A percentile compares a stretch with the other conserved stretches of the same genome.
phyloP scores from a whole-genome alignment of 1,140 invertebrate species.

The Pinna nobilis region DNA sequence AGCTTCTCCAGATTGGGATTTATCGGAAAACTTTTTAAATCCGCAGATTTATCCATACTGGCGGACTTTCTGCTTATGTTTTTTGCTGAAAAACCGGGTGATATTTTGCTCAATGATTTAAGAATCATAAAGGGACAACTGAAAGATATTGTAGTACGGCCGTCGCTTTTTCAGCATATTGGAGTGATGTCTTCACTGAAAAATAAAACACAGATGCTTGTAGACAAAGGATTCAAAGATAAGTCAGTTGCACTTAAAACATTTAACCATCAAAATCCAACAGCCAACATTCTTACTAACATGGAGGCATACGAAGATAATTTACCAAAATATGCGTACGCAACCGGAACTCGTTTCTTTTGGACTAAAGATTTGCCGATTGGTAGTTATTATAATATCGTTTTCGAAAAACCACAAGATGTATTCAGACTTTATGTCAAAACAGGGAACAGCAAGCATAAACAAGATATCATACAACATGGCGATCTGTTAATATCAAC shows the following conservation, averaged over 20 bases:
- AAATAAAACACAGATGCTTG: constrained; percentile 43
- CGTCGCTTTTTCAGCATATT: constrained; percentile 48
- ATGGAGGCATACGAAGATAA: constrained; percentile 29
- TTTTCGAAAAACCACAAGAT: constrained; percentile 29
- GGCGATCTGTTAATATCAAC: constrained; percentile 13
- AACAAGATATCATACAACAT: constrained; percentile 18
- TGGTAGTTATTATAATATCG: constrained; percentile 31
- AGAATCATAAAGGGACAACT: constrained; percentile 36
- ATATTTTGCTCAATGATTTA: constrained; percentile 76
- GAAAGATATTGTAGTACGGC: constrained; percentile 27
- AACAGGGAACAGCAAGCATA: constrained; percentile 26
- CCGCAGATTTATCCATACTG: constrained; percentile 87
- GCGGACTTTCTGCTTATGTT: constrained; percentile 94
- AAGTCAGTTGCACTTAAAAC: not conserved
- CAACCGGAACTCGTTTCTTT: constrained; percentile 22
- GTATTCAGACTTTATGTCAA: constrained; percentile 29
- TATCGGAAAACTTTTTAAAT: constrained; percentile 88
- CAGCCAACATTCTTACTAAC: constrained; percentile 31
- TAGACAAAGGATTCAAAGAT: constrained; percentile 42
- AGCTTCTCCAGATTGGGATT: constrained; percentile 89
- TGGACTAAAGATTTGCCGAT: constrained; percentile 31
- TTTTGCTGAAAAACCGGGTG: constrained; percentile 94
- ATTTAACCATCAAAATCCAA: constrained; percentile 36
- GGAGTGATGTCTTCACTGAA: constrained; percentile 42
- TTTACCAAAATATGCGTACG: constrained; percentile 34